phyloP scores from a whole-genome alignment of 2,797 vertebrate genomes.

The Brachyrhaphis roseni region DNA sequence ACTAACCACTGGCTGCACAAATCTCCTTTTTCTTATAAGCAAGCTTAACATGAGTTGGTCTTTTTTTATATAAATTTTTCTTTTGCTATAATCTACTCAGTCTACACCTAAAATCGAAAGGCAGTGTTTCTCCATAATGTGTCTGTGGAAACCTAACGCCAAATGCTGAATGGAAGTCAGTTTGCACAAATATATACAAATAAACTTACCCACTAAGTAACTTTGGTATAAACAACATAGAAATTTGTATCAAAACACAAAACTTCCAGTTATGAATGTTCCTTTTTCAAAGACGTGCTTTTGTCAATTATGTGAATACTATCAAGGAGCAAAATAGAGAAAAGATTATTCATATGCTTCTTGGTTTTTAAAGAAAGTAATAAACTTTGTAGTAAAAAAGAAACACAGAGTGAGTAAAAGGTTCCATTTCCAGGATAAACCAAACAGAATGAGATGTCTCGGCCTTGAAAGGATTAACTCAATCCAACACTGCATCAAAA shows the following conservation, averaged over 20 bases:
- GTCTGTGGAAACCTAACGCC: constrained; percentile 37
- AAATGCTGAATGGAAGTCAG: constrained; percentile 57
- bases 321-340: constrained; percentile 18
- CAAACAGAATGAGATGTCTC: neutral
- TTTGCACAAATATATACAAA: constrained; percentile 57
- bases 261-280: constrained; percentile 47
- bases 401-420: neutral
- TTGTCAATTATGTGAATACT: constrained; percentile 52
- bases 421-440: neutral
- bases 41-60: constrained; percentile 38
- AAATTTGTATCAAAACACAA: constrained; percentile 40
- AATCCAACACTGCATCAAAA: neutral
- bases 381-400: neutral
- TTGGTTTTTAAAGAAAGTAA: neutral
- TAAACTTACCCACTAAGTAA: constrained; percentile 59
- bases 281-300: constrained; percentile 45
- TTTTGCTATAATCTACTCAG: constrained; percentile 55
- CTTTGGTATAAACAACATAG: constrained; percentile 80
- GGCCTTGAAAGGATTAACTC: neutral
- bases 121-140: constrained; percentile 60
- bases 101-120: constrained; percentile 64
- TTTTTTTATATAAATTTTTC: neutral
- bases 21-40: constrained; percentile 64
- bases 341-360: neutral
- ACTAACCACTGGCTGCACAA: constrained; percentile 78